Evolutionary conservation across 2,797 vertebrate species (phyloP).

Genomic region (Passerculus sandwichensis): DNA sequence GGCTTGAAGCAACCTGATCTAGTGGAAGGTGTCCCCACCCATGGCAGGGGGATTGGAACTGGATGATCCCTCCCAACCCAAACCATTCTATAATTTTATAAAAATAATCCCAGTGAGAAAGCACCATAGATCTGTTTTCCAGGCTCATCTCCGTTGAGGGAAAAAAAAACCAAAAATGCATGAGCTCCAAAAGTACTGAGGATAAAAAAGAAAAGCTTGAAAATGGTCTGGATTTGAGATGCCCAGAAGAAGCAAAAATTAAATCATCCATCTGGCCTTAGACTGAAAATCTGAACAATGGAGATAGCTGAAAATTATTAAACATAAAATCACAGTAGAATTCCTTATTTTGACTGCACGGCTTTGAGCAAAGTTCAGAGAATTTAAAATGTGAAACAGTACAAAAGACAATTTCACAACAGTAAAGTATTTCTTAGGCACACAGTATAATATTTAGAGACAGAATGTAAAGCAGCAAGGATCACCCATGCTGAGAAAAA

Average conservation of each 20-base stretch:
- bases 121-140: not conserved
- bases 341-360: not conserved
- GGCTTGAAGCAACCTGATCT: not conserved
- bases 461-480: not conserved
- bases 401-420: not conserved
- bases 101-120: not conserved
- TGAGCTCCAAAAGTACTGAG: not conserved
- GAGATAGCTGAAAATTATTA: not conserved
- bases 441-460: not conserved
- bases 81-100: not conserved
- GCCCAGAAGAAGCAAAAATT: not conserved
- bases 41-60: not conserved
- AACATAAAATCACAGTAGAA: not conserved
- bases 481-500: not conserved
- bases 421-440: not conserved
- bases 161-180: not conserved
- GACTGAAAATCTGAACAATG: not conserved
- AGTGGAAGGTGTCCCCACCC: not conserved
- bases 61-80: not conserved
- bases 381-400: not conserved
- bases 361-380: not conserved
- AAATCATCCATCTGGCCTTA: not conserved
- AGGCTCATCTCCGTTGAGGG: not conserved
- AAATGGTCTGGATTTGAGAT: not conserved
- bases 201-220: not conserved